Conservation (phyloP, 2,888 invertebrate species). For the Temnothorax rugatulus region DNA sequence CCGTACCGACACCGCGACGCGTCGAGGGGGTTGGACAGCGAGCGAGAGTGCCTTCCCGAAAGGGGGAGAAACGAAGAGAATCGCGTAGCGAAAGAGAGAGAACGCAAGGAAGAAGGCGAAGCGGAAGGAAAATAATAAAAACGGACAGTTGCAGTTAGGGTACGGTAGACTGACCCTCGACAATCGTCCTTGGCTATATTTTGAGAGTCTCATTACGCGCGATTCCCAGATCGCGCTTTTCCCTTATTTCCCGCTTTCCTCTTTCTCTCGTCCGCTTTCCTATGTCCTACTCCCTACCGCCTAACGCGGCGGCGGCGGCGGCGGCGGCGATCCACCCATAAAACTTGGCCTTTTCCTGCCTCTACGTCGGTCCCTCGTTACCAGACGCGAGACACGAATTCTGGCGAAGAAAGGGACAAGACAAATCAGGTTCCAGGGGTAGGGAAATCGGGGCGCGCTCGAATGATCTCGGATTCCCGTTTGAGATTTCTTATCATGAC, state of each 20-base stretch:
- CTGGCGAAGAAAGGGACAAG: slow-evolving; percentile 61
- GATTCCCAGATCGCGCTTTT: slow-evolving; percentile 77
- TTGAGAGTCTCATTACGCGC: slow-evolving; percentile 83
- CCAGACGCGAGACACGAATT: slow-evolving; percentile 68
- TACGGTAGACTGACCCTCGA: slow-evolving; percentile 84
- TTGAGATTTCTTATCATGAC: slow-evolving; percentile 68
- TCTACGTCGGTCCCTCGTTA: slow-evolving; percentile 79
- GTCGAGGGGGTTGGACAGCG: slow-evolving; percentile 55
- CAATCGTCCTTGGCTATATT: slow-evolving; percentile 84
- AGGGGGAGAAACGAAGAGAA: slow-evolving; percentile 21
- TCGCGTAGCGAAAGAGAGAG: slow-evolving; percentile 54
- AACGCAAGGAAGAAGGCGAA: slow-evolving; percentile 46
- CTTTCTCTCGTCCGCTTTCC: slow-evolving; percentile 62
- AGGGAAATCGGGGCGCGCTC: slow-evolving; percentile 42
- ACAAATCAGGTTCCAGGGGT: slow-evolving; percentile 44
- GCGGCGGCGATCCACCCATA: slow-evolving; percentile 77
- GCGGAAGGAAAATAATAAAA: slow-evolving; percentile 81
- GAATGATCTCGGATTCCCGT: slow-evolving; percentile 56
- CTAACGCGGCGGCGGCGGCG: background rate
- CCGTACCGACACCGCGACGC: slow-evolving; percentile 78
- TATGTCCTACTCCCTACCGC: background rate
- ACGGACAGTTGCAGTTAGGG: slow-evolving; percentile 83
- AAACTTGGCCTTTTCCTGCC: slow-evolving; percentile 81
- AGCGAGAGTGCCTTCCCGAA: slow-evolving; percentile 53
- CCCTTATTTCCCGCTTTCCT: slow-evolving; percentile 73